A percentile compares a stretch with the other conserved stretches of the same genome.
Conservation (phyloP, 92 coral and sea anemone genomes). For the Phenganax stokvisi region DNA sequence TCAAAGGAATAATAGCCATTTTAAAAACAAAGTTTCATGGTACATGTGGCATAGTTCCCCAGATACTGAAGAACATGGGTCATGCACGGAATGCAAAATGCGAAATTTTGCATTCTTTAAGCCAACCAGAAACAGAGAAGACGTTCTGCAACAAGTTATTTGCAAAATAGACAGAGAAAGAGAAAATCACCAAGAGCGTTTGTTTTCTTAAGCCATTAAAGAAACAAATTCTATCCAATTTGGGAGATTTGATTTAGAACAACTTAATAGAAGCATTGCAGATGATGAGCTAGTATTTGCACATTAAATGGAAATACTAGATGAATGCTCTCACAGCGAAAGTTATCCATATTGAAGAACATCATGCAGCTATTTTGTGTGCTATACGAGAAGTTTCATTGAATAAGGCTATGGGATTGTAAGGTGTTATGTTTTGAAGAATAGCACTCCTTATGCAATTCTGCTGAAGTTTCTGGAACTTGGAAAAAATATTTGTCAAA, state of each 20-base stretch:
- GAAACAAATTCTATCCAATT: background rate
- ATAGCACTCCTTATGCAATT: background rate
- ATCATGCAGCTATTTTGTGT: constrained; percentile 20
- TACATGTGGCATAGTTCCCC: constrained; percentile 9
- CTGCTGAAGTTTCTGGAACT: background rate
- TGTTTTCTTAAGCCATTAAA: background rate
- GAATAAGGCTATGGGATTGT: background rate
- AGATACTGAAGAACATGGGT: constrained; percentile 3
- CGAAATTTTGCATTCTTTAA: background rate
- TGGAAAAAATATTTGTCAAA: background rate
- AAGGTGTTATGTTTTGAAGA: background rate
- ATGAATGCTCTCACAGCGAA: constrained; percentile 2
- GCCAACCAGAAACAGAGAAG: constrained; percentile 6
- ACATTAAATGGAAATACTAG: background rate
- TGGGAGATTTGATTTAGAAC: background rate
- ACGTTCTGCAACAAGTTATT: constrained; percentile 6
- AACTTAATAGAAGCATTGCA: background rate
- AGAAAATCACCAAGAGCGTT: background rate
- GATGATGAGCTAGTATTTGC: background rate
- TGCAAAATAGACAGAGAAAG: background rate
- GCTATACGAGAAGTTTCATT: background rate
- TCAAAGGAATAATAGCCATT: background rate
- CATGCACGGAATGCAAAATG: background rate
- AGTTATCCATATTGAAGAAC: constrained; percentile 1
- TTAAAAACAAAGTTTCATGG: constrained; percentile 3